Evolutionary conservation across 2,888 invertebrate species (phyloP), one percentile per base, ranked within the genome.

Genomic region (Microplitis deprimator): DNA sequence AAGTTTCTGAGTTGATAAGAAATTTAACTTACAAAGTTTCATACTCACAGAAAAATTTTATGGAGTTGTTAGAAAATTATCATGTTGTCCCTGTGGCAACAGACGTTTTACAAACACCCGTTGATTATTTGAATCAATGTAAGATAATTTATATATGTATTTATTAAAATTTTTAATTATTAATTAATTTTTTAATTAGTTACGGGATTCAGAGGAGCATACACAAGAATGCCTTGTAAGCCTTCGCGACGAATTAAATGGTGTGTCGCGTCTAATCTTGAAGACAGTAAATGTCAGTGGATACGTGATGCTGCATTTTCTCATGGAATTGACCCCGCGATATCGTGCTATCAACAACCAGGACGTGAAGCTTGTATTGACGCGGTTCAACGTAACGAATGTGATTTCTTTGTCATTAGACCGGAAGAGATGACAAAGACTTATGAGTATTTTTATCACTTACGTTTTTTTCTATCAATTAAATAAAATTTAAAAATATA

Each of bases 281-380:
- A 95, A 84, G 92, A 93, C 79, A 92, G 93, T 71, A 97, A 97
- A 85, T 97, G 97, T 87, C 92, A 93, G 0, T 95, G 95, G 93
- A 87, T 97, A 84, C 92, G 93, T 77, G 94, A 95, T 82, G 95
- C 95, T 0, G 93, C 94, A 0, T 91, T 93, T 0, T 94, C 95
- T 3, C 93, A 95, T 83, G 95, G 96, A 0, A 91, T 96, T 0
- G 92, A 94, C 79, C 97, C 98, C 0, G 93, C 94, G 13, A 90
- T 98, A 17, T 94, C 95, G 80, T 98, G 98, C 86, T 90, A 94
- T 6, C 91, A 92, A 81, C 92, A 93, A 1, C 90, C 90, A 3
- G 92, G 91, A 80, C 88, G 92, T 4, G 91, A 92, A 6, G 93
- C 92, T 13, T 97, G 97, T 84, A 91, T 97, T 91, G 89, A 92